Conservation (phyloP, 2,113 vertebrate species). For the Aegotheles bennettii region DNA sequence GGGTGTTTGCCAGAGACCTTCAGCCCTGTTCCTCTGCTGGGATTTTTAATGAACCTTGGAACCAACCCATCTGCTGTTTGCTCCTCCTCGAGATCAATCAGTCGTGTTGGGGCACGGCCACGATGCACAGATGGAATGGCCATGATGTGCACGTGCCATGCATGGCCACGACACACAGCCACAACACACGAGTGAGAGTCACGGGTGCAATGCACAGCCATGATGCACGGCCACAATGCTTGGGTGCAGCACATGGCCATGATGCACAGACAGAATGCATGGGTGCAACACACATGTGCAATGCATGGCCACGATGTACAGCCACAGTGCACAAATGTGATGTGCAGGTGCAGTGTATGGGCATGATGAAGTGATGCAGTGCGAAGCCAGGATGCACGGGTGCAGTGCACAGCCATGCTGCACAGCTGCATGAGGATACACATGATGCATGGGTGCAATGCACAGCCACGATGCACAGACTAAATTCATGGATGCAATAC, state of each 20-base stretch:
- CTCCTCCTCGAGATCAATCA: neutral
- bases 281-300: too few species aligned
- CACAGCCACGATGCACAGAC: accelerated
- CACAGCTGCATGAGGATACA: too few species aligned
- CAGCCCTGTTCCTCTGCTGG: neutral
- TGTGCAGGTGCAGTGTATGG: neutral
- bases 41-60: neutral
- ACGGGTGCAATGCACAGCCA: accelerated
- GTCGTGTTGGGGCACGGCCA: accelerated
- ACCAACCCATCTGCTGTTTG: accelerated
- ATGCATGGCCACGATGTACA: neutral
- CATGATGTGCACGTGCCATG: accelerated
- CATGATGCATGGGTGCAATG: too few species aligned
- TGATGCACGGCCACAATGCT: accelerated
- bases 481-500: accelerated
- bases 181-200: neutral
- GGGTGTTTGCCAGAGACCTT: neutral
- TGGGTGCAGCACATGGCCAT: accelerated
- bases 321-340: neutral
- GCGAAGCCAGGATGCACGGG: too few species aligned
- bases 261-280: neutral
- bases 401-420: neutral
- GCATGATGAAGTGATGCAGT: neutral
- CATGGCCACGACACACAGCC: accelerated
- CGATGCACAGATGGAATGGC: accelerated